These are phyloP conservation scores for Sabatieria punctata DNA, from an alignment of 2,888 invertebrate genomes.

Conservation along the genomic window DNA sequence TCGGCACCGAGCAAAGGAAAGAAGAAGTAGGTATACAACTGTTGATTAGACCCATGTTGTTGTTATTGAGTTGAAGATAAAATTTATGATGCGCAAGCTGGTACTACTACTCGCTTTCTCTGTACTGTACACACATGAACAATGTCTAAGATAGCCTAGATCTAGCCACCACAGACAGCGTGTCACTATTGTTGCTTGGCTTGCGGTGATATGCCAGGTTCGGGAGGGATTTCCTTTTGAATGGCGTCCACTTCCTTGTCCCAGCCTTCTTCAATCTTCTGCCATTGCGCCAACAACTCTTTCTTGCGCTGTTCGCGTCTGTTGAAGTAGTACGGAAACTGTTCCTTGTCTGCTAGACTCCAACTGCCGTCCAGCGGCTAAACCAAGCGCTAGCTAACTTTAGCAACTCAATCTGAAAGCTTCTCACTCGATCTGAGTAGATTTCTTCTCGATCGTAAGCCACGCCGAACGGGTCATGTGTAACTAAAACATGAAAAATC, in stretches of 20 bases:
- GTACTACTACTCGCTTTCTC: no score
- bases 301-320: conserved; percentile 26
- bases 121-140: no score
- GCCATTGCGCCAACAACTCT: conserved; percentile 28
- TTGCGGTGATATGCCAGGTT: no score
- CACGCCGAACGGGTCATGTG: conserved; percentile 21
- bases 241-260: conserved; percentile 25
- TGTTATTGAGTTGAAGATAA: no score
- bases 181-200: no score
- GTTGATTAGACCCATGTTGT: no score
- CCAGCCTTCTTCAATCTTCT: conserved; percentile 30
- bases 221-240: conserved; percentile 20
- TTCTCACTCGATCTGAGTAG: conserved; percentile 17
- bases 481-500: conserved; percentile 15
- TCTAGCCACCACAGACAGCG: no score
- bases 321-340: conserved; percentile 31
- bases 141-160: no score
- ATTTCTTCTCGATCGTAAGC: conserved; percentile 25
- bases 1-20: no score
- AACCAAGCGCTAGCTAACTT: background rate
- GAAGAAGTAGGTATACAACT: no score
- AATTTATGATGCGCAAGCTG: no score
- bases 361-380: conserved; percentile 7
- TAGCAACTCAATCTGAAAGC: background rate
- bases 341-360: conserved; percentile 2